Conservation (phyloP, 2,888 invertebrate species). For the Anorthoa munda region DNA sequence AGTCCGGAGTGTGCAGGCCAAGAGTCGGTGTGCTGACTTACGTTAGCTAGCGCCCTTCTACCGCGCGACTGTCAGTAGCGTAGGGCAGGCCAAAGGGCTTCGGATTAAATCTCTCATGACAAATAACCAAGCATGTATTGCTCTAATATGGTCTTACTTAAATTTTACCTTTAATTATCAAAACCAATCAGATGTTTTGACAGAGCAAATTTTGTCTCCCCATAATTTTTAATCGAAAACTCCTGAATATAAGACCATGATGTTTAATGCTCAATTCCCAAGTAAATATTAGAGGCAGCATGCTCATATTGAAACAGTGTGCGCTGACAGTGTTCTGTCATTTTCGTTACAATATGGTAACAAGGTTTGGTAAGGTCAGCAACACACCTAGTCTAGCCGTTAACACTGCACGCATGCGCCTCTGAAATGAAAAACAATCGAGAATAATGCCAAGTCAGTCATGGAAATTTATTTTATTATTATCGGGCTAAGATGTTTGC, state of each 20-base stretch:
- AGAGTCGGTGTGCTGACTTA: slow-evolving; percentile 88
- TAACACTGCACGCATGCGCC: slow-evolving; percentile 91
- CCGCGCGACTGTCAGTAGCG: slow-evolving; percentile 86
- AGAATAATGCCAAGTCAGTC: slow-evolving; percentile 90
- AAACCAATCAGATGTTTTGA: slow-evolving; percentile 35
- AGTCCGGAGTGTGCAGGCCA: slow-evolving; percentile 90
- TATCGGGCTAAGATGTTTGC: slow-evolving; percentile 75
- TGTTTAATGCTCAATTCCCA: slow-evolving; percentile 55
- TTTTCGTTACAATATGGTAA: slow-evolving; percentile 73
- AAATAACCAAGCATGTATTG: slow-evolving; percentile 89
- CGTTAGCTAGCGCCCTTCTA: slow-evolving; percentile 72
- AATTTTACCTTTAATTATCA: slow-evolving; percentile 26
- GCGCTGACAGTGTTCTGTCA: slow-evolving; percentile 87
- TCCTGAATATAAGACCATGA: slow-evolving; percentile 41
- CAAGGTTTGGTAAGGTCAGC: slow-evolving; percentile 80
- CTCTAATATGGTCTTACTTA: slow-evolving; percentile 73
- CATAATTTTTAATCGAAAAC: slow-evolving; percentile 35
- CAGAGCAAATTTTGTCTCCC: slow-evolving; percentile 42
- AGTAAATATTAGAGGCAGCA: slow-evolving; percentile 85
- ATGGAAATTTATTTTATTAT: slow-evolving; percentile 87
- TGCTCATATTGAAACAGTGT: slow-evolving; percentile 88
- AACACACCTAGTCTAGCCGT: slow-evolving; percentile 89
- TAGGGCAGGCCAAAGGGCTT: slow-evolving; percentile 86
- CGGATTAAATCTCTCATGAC: slow-evolving; percentile 89
- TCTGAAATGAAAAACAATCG: slow-evolving; percentile 90